Base-by-base conservation (phyloP, 2,888 invertebrate genomes). In the Tiliacea aurago region DNA sequence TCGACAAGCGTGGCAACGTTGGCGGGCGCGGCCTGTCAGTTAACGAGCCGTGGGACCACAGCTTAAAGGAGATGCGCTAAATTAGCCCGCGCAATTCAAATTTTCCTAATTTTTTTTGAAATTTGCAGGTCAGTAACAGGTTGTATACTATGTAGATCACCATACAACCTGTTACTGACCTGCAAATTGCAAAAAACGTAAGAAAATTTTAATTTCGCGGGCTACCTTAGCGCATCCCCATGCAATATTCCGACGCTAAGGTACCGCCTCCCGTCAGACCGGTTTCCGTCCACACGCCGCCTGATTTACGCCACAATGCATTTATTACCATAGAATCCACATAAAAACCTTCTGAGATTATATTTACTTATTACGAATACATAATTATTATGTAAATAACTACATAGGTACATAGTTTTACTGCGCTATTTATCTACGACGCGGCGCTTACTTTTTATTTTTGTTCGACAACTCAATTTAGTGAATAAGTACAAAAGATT, bases 211-310 rank as follows among this genome's bases (percentile, higher is more conserved):
- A n/a, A n/a, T n/a, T n/a, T n/a, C n/a, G n/a, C n/a, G n/a, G n/a
- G n/a, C n/a, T n/a, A n/a, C n/a, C n/a, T n/a, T n/a, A n/a, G n/a
- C n/a, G n/a, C n/a, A n/a, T n/a, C n/a, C n/a, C n/a, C n/a, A 73
- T 79, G 68, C 76, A 67, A 73, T 70, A 55, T 66, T 70, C 65
- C 45, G 49, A n/a, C 45, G 68, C 67, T 73, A 66, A 70, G 47
- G 80, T 78, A 63, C 71, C 11, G 33, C 56, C 64, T 66, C 69
- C 62, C 62, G 72, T 43, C 47, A 41, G 62, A 85, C 85, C 78
- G 80, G 85, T 85, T 84, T 64, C 68, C 49, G 33, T 28, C 69
- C 33, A 53, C 49, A 69, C 59, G 53, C 66, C 68, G 23, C 56
- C 70, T 59, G 68, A 71, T 75, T 75, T 69, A 83, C 66, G 28